Evolutionary conservation across 2,797 vertebrate species (phyloP).

Genomic region (Carcharodon carcharias): DNA sequence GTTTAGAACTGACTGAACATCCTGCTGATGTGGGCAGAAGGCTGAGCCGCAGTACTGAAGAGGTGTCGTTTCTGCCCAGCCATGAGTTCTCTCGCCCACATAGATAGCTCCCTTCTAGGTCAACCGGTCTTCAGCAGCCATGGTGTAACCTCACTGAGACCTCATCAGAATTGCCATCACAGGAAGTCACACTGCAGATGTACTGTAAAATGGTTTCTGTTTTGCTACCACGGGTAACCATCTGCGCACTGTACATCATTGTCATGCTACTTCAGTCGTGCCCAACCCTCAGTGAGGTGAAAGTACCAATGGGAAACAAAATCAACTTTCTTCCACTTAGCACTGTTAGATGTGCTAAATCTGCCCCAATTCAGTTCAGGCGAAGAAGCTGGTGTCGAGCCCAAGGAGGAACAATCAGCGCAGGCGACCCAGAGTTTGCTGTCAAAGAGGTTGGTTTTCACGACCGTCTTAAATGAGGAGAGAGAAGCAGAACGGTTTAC

Average conservation of each 20-base stretch:
- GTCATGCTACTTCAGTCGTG: neutral
- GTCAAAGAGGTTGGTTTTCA: neutral
- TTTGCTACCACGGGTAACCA: neutral
- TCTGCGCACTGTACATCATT: neutral
- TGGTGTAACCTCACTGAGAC: neutral
- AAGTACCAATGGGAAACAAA: no score
- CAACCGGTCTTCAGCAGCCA: neutral
- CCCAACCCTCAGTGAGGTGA: neutral
- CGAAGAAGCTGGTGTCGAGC: no score
- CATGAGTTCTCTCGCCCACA: no score
- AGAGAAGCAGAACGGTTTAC: no score
- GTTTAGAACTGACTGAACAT: no score
- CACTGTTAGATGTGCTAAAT: neutral
- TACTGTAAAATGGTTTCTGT: neutral
- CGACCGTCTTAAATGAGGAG: neutral
- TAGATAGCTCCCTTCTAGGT: neutral
- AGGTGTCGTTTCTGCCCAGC: no score
- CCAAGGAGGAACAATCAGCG: neutral
- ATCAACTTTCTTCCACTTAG: no score
- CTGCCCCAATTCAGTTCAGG: neutral
- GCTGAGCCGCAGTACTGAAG: no score
- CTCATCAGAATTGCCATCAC: neutral
- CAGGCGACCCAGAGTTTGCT: neutral
- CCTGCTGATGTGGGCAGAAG: no score
- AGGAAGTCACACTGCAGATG: neutral